A percentile compares a stretch with the other conserved stretches of the same genome.
phyloP scores from a whole-genome alignment of 2,888 invertebrate species.

The Cetonia aurata region DNA sequence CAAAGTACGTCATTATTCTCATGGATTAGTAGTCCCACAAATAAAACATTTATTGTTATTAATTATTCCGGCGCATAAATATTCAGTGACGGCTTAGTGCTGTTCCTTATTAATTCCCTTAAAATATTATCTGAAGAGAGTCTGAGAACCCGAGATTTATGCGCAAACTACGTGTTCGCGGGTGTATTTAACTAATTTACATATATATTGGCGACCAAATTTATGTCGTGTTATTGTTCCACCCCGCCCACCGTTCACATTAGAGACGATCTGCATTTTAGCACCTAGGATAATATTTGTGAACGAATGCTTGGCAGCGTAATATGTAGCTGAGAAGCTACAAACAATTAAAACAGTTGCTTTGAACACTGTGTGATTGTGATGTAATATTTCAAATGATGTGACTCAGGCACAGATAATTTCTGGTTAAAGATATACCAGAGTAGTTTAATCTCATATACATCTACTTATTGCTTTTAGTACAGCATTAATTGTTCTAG shows the following conservation, averaged over 20 bases:
- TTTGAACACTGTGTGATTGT: no score
- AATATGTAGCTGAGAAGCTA: not conserved
- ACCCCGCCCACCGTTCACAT: constrained; percentile 23
- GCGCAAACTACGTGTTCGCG: constrained; percentile 34
- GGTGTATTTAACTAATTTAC: constrained; percentile 42
- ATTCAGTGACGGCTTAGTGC: constrained; percentile 36
- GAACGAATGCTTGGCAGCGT: constrained; percentile 4
- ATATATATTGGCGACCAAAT: constrained; percentile 44
- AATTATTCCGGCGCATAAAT: constrained; percentile 37
- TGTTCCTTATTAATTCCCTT: constrained; percentile 41
- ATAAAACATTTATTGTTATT: constrained; percentile 40
- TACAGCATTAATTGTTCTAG: no score
- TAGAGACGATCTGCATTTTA: constrained; percentile 5
- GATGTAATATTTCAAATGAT: no score
- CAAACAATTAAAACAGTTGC: no score
- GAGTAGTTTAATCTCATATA: not conserved
- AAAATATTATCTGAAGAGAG: constrained; percentile 40
- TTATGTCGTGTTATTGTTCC: constrained; percentile 38
- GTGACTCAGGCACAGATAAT: no score
- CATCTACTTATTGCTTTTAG: not conserved
- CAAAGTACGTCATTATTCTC: no score
- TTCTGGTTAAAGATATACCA: not conserved
- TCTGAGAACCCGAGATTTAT: constrained; percentile 35
- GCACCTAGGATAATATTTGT: constrained; percentile 9
- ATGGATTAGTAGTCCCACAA: not conserved